Percentiles rank a stretch among this genome's conserved stretches.
phyloP scores from a whole-genome alignment of 2,888 invertebrate genomes.

The Rutpela maculata region DNA sequence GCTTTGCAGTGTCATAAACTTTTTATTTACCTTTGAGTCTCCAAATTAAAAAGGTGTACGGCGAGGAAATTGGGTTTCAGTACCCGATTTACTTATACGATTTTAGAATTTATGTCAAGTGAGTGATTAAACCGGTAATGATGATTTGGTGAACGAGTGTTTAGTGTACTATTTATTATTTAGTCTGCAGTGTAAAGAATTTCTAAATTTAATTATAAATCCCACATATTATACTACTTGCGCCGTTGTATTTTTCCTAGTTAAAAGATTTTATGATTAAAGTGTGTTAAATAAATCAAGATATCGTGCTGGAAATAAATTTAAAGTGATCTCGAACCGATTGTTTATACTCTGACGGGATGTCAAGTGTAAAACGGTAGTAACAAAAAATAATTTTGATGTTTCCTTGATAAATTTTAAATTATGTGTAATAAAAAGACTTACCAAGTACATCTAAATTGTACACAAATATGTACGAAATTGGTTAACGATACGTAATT shows the following conservation, averaged over 20 bases:
- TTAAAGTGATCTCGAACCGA: constrained; percentile 22
- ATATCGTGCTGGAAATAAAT: constrained; percentile 8
- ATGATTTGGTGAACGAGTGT: constrained; percentile 41
- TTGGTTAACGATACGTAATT: constrained; percentile 72
- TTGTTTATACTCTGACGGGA: constrained; percentile 51
- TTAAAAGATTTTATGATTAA: constrained; percentile 27
- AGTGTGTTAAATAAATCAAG: constrained; percentile 23
- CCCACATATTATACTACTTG: no score
- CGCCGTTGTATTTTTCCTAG: constrained; percentile 41
- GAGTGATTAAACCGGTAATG: constrained; percentile 9
- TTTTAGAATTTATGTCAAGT: constrained; percentile 14
- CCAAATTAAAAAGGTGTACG: constrained; percentile 56
- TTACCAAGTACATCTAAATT: constrained; percentile 60
- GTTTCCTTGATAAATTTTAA: constrained; percentile 52
- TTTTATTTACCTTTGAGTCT: constrained; percentile 68
- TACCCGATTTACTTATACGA: not conserved
- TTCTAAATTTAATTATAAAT: constrained; percentile 60
- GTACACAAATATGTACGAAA: constrained; percentile 72
- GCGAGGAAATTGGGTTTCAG: constrained; percentile 24
- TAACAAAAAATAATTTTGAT: constrained; percentile 45
- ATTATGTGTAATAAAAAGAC: constrained; percentile 66
- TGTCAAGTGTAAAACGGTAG: constrained; percentile 51
- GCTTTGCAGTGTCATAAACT: constrained; percentile 65
- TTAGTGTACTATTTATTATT: constrained; percentile 47
- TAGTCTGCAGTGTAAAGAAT: constrained; percentile 55